Percentiles rank a stretch among this genome's conserved stretches.
Evolutionary conservation across 2,797 vertebrate genomes (phyloP).

Genomic region (Sebastes trivittatus): DNA sequence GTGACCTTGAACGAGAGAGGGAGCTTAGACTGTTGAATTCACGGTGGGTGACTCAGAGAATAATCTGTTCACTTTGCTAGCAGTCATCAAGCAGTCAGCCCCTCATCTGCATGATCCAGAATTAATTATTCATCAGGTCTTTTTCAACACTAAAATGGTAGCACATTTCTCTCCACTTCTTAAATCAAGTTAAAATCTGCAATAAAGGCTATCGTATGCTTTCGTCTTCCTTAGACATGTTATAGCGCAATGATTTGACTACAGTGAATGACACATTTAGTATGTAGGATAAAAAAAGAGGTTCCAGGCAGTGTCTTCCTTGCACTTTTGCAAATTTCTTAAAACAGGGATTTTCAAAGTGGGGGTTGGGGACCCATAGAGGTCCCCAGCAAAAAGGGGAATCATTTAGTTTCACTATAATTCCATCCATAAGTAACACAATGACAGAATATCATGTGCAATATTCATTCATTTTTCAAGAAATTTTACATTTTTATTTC

Average conservation of each 20-base stretch:
- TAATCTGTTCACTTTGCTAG: conserved; percentile 62
- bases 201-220: conserved; percentile 9
- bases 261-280: not conserved
- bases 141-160: conserved; percentile 41
- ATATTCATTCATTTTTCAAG: too few relatives aligned
- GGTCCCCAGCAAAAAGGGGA: too few relatives aligned
- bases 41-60: conserved; percentile 63
- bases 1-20: conserved; percentile 64
- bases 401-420: too few relatives aligned
- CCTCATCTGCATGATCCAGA: conserved; percentile 68
- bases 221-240: not conserved
- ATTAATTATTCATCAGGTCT: conserved; percentile 69
- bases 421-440: too few relatives aligned
- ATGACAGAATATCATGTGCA: too few relatives aligned
- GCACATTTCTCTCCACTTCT: conserved; percentile 35
- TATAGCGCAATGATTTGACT: not conserved
- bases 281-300: not conserved
- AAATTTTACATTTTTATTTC: too few relatives aligned
- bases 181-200: conserved; percentile 16
- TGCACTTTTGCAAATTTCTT: not conserved
- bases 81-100: conserved; percentile 59
- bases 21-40: conserved; percentile 52
- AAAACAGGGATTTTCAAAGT: too few relatives aligned
- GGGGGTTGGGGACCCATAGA: too few relatives aligned
- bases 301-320: not conserved